Percentiles rank a stretch among this genome's conserved stretches.
phyloP scores from a whole-genome alignment of 2,113 vertebrate species.

The Oxyura jamaicensis region DNA sequence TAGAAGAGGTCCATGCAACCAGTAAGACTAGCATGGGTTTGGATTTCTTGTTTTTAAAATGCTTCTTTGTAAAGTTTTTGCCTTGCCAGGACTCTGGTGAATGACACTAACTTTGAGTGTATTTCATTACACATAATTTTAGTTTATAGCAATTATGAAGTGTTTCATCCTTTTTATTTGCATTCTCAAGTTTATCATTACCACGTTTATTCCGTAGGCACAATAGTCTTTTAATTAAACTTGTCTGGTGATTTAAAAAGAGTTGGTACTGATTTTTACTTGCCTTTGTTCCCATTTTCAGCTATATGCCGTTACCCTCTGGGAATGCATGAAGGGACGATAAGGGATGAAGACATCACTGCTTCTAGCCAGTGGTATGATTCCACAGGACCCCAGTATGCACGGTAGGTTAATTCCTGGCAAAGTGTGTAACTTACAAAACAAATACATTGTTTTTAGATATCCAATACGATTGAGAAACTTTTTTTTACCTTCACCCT shows the following conservation, averaged over 20 bases:
- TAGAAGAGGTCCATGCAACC: not conserved
- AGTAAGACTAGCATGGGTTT: not conserved
- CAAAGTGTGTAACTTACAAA: not conserved
- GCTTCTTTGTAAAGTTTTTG: not conserved
- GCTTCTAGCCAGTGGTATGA: conserved; percentile 91
- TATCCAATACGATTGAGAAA: not conserved
- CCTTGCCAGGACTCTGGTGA: not conserved
- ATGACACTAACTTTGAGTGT: not conserved
- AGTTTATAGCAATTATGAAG: not conserved
- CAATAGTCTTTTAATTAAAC: not conserved
- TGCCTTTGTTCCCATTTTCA: conserved; percentile 17
- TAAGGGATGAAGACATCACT: conserved; percentile 86
- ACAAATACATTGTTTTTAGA: not conserved
- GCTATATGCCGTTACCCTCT: conserved; percentile 87
- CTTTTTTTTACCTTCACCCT: not conserved
- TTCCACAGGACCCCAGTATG: conserved; percentile 87
- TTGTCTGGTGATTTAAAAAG: not conserved
- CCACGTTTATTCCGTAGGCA: not conserved
- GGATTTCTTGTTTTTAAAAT: not conserved
- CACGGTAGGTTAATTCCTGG: conserved; percentile 77
- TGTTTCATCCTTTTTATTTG: not conserved
- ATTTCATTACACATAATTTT: not conserved
- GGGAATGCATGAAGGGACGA: conserved; percentile 90
- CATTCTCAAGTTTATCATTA: not conserved
- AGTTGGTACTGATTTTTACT: not conserved